A percentile compares a stretch with the other conserved stretches of the same genome.
Evolutionary conservation across 2,113 vertebrate genomes (phyloP).

Genomic region (Accipiter cooperii): DNA sequence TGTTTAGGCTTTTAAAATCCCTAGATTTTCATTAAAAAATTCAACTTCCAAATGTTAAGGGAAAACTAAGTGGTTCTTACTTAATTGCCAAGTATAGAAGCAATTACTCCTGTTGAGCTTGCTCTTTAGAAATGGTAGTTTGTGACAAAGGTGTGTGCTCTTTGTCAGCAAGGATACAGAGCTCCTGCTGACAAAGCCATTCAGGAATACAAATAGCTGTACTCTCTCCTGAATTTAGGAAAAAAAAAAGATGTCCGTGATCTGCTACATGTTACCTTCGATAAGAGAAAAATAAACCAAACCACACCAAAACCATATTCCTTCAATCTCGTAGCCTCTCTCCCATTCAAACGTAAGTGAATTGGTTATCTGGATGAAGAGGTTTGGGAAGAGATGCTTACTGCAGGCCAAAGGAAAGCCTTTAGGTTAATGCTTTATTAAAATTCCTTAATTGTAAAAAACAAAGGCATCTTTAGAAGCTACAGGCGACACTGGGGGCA

Average conservation of each 20-base stretch:
- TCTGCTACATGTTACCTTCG: neutral
- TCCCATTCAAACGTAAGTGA: neutral
- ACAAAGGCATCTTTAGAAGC: neutral
- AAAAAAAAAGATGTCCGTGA: neutral
- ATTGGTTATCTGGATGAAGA: neutral
- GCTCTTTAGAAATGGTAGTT: neutral
- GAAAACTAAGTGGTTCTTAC: neutral
- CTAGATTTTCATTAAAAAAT: neutral
- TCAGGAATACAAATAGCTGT: neutral
- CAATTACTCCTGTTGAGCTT: neutral
- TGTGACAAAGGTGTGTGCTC: neutral
- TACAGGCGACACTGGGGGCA: fast-evolving
- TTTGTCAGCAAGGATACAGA: neutral
- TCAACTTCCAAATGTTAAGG: neutral
- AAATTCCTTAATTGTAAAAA: neutral
- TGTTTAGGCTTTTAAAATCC: neutral
- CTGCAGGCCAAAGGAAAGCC: neutral
- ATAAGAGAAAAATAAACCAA: neutral
- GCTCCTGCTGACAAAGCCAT: neutral
- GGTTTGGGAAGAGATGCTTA: neutral
- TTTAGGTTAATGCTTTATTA: neutral
- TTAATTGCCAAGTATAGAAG: neutral
- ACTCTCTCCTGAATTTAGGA: neutral
- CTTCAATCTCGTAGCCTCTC: neutral
- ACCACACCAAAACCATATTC: neutral